Percentiles rank a stretch among this genome's conserved stretches.
Evolutionary conservation across 2,113 vertebrate species (phyloP).

Genomic region (Bungarus multicinctus): DNA sequence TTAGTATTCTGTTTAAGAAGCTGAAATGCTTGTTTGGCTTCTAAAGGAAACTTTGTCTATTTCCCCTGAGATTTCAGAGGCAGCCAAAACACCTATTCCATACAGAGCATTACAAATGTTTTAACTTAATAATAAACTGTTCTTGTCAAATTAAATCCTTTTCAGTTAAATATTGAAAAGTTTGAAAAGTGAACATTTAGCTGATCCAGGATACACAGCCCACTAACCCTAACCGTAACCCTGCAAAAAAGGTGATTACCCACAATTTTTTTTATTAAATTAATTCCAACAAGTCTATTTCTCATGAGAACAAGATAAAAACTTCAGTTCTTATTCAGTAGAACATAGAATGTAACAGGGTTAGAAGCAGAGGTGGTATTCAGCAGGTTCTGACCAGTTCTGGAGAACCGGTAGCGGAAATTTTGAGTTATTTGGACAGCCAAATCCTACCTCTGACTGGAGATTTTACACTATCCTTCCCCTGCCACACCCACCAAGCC

Average conservation of each 20-base stretch:
- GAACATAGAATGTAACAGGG: background rate
- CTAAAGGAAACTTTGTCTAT: background rate
- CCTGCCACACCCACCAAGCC: too few relatives aligned
- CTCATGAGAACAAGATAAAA: background rate
- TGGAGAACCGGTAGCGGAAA: too few relatives aligned
- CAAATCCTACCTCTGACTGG: too few relatives aligned
- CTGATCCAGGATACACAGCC: background rate
- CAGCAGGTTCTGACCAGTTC: too few relatives aligned
- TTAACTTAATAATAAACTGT: background rate
- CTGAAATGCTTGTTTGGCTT: background rate
- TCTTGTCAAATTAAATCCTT: background rate
- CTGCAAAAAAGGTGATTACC: background rate
- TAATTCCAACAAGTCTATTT: background rate
- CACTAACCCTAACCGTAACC: background rate
- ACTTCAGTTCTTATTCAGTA: background rate
- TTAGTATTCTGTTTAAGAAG: background rate
- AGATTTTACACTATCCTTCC: too few relatives aligned
- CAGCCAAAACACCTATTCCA: background rate
- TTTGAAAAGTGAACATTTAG: background rate
- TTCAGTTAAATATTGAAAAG: background rate
- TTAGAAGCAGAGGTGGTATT: background rate
- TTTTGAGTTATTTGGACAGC: too few relatives aligned
- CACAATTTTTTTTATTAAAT: background rate
- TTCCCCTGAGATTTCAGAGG: background rate
- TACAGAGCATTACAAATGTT: background rate